Percentiles rank a stretch among this genome's conserved stretches.
These are phyloP conservation scores for Thelaira solivaga DNA, from an alignment of 2,888 invertebrate species.

Conservation along the genomic window DNA sequence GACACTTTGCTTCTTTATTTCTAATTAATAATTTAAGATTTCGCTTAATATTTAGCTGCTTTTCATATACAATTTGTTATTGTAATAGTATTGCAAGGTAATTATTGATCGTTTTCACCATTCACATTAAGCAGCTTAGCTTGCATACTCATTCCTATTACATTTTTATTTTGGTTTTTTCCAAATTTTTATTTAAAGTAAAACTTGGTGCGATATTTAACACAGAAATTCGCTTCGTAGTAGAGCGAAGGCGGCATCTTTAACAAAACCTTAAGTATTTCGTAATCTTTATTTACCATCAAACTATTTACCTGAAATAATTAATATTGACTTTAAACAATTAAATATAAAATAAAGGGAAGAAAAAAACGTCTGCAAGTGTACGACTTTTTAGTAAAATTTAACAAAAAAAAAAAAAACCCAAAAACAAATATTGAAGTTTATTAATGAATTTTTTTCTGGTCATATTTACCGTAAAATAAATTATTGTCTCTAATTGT, in stretches of 20 bases:
- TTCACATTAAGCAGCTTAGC: too few species aligned
- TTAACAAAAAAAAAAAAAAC: conserved; percentile 11
- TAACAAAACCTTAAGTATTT: conserved; percentile 1
- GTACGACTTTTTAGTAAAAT: not conserved
- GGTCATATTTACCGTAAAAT: too few species aligned
- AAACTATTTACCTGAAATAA: conserved; percentile 30
- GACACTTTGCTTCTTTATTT: too few species aligned
- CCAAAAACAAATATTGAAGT: too few species aligned
- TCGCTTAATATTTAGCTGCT: too few species aligned
- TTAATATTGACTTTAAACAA: conserved; percentile 41
- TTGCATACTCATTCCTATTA: too few species aligned
- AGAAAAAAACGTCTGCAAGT: not conserved
- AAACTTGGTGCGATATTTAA: not conserved
- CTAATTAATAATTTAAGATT: too few species aligned
- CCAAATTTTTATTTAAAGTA: not conserved
- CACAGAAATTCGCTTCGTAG: conserved; percentile 8
- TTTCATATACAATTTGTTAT: too few species aligned
- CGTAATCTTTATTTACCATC: conserved; percentile 25
- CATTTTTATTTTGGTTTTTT: not conserved
- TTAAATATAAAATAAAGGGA: conserved; percentile 14
- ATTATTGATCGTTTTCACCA: too few species aligned
- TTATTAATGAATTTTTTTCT: not conserved
- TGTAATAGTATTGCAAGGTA: too few species aligned
- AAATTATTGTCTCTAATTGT: too few species aligned
- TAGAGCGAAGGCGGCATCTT: conserved; percentile 32